phyloP scores from a whole-genome alignment of 30 jellyfish, hydroid and myxozoan genomes.

The Hydra vulgaris region DNA sequence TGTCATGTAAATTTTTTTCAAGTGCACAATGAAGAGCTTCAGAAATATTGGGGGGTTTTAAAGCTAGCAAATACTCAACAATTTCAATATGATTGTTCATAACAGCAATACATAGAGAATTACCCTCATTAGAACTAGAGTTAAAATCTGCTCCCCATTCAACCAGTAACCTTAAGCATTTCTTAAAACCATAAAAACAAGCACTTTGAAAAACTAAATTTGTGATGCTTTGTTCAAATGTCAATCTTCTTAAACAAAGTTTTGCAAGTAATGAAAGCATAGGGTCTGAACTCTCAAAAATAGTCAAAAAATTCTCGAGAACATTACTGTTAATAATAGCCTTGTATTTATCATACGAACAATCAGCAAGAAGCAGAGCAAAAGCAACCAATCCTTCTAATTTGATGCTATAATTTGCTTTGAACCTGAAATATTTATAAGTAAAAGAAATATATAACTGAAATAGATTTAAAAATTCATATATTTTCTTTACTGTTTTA shows the following conservation, averaged over 20 bases:
- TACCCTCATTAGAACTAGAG: conserved; percentile 33
- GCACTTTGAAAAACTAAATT: conserved; percentile 69
- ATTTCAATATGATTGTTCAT: conserved; percentile 26
- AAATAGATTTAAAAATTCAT: background rate
- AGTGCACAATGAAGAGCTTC: conserved; percentile 44
- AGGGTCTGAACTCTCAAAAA: conserved; percentile 24
- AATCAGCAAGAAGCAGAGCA: conserved; percentile 43
- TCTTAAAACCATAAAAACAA: conserved; percentile 29
- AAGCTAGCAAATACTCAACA: conserved; percentile 36
- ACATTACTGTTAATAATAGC: conserved; percentile 38
- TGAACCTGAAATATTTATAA: conserved; percentile 50
- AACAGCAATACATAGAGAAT: conserved; percentile 42
- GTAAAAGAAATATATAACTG: conserved; percentile 37
- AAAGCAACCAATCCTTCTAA: conserved; percentile 65
- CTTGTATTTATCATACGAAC: conserved; percentile 13
- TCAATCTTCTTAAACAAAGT: conserved; percentile 32
- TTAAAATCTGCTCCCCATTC: conserved; percentile 72
- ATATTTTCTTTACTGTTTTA: too few species aligned
- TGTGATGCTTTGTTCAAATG: conserved; percentile 32
- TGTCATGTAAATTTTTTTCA: conserved; percentile 15
- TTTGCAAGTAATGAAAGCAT: conserved; percentile 41
- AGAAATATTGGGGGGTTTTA: conserved; percentile 43
- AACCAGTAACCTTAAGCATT: conserved; percentile 45
- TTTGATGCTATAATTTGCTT: conserved; percentile 38
- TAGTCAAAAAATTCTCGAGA: conserved; percentile 40